Evolutionary conservation across 2,888 invertebrate species (phyloP).

Genomic region (Ischnura elegans): DNA sequence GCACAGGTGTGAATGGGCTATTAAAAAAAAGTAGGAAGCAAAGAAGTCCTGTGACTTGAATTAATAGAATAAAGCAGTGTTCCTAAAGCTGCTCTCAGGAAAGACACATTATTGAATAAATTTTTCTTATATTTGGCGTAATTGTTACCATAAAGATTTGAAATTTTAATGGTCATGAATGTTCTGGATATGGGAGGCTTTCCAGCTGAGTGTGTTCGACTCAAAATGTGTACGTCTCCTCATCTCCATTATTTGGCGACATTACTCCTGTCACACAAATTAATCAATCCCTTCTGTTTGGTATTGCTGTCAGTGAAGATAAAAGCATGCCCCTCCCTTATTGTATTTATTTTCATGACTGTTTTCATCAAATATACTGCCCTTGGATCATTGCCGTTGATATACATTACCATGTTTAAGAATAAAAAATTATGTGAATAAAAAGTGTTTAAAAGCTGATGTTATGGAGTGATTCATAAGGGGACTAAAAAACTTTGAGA

Average conservation of each 20-base stretch:
- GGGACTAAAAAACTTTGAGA: conserved; percentile 27
- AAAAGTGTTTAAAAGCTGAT: conserved; percentile 45
- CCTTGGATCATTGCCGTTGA: conserved; percentile 46
- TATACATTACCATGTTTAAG: conserved; percentile 55
- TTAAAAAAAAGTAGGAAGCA: conserved; percentile 13
- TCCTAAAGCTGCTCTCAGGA: conserved; percentile 62
- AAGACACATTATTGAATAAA: conserved; percentile 45
- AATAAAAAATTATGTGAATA: conserved; percentile 58
- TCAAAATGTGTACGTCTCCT: conserved; percentile 24
- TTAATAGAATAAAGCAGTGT: conserved; percentile 53
- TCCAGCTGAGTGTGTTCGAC: neutral
- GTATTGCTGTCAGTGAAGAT: conserved; percentile 44
- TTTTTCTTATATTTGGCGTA: conserved; percentile 61
- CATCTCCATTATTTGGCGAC: conserved; percentile 19
- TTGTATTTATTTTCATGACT: conserved; percentile 50
- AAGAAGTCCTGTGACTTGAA: neutral
- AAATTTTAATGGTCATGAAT: conserved; percentile 46
- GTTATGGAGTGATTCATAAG: conserved; percentile 42
- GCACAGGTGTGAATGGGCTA: neutral
- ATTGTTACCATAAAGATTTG: conserved; percentile 53
- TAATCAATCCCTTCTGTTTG: neutral
- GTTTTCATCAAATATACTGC: conserved; percentile 55
- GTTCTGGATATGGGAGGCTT: conserved; percentile 34
- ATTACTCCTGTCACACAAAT: neutral
- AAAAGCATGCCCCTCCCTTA: conserved; percentile 1